Percentiles rank a stretch among this genome's conserved stretches.
Conservation (phyloP, 2,888 invertebrate species). For the Erebia epiphron region DNA sequence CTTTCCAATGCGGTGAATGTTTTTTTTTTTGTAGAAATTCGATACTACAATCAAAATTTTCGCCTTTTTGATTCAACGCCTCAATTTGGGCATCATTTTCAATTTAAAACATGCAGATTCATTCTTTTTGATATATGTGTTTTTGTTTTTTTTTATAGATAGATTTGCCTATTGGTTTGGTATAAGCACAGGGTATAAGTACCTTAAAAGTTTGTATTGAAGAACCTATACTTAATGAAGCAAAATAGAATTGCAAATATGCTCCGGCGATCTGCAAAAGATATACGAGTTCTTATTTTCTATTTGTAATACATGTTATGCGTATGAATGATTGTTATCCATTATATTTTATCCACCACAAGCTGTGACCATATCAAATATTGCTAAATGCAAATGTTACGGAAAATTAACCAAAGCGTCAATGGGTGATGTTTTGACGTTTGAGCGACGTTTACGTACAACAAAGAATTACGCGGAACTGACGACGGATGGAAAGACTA, state of each 20-base stretch:
- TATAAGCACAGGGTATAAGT: no score
- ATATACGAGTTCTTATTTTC: not conserved
- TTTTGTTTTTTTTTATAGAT: no score
- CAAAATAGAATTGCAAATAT: not conserved
- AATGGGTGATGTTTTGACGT: constrained; percentile 69
- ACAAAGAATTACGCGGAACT: constrained; percentile 69
- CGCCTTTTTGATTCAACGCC: not conserved
- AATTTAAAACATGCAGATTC: not conserved
- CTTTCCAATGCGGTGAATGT: constrained; percentile 54
- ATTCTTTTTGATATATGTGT: no score
- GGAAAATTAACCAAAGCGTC: constrained; percentile 65
- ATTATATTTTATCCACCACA: constrained; percentile 38
- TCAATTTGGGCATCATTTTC: not conserved
- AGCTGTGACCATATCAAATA: constrained; percentile 55
- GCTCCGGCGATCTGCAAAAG: constrained; percentile 4
- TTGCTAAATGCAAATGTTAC: constrained; percentile 51
- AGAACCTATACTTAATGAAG: not conserved
- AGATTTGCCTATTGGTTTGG: no score
- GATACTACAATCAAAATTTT: constrained; percentile 27
- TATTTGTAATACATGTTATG: not conserved
- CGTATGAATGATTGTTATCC: constrained; percentile 9
- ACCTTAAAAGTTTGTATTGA: no score
- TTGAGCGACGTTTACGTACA: constrained; percentile 80
- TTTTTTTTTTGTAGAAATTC: constrained; percentile 48
- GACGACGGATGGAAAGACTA: constrained; percentile 46